phyloP scores from a whole-genome alignment of 2,113 vertebrate genomes.

The Albula glossodonta region DNA sequence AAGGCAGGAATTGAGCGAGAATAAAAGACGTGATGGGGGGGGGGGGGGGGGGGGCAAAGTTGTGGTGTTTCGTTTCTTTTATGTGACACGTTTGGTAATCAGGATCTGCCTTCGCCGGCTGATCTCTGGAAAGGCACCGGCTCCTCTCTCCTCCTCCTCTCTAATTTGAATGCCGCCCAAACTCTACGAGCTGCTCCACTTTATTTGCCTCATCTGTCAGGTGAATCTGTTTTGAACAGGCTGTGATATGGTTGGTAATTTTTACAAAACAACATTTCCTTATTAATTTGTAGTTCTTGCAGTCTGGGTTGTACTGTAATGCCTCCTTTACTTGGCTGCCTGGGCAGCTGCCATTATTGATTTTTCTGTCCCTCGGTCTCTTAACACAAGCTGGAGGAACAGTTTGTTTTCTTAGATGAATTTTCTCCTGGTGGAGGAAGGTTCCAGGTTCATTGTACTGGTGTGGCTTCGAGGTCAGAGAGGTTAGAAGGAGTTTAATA shows the following conservation, averaged over 20 bases:
- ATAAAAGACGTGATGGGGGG: background rate
- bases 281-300: slow-evolving; percentile 40
- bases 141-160: background rate
- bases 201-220: background rate
- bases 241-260: background rate
- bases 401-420: slow-evolving; percentile 39
- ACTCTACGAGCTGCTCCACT: no score
- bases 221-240: background rate
- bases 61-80: background rate
- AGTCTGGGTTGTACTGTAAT: slow-evolving; percentile 34
- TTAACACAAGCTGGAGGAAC: slow-evolving; percentile 36
- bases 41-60: background rate
- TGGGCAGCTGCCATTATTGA: slow-evolving; percentile 45
- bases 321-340: slow-evolving; percentile 37
- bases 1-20: background rate
- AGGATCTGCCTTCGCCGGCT: background rate
- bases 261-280: slow-evolving; percentile 27
- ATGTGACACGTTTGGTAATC: background rate
- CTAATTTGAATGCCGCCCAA: background rate
- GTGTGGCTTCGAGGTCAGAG: background rate
- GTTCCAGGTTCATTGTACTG: background rate
- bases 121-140: background rate
- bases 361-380: slow-evolving; percentile 46
- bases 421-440: background rate
- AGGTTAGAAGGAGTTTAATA: slow-evolving; percentile 19